A percentile compares a stretch with the other conserved stretches of the same genome.
These are phyloP conservation scores for Cerceris ruficornis DNA, from an alignment of 2,888 invertebrate species.

Conservation along the genomic window DNA sequence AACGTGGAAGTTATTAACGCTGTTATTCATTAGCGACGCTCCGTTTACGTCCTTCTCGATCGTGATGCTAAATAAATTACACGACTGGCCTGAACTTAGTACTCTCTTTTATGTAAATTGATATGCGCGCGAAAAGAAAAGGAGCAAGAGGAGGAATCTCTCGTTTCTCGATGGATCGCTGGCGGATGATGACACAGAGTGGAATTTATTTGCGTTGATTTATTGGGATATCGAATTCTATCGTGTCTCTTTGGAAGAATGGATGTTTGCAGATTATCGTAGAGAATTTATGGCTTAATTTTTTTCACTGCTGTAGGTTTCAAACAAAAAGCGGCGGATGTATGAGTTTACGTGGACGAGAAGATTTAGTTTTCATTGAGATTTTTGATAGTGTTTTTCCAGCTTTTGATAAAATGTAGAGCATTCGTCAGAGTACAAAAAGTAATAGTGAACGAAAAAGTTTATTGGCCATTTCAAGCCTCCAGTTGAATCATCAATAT, in stretches of 20 bases:
- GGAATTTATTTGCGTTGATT: background rate
- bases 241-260: background rate
- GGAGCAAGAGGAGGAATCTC: background rate
- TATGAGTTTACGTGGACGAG: too few species aligned
- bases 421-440: too few species aligned
- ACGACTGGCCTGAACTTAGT: constrained; percentile 1
- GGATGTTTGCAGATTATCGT: background rate
- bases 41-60: background rate
- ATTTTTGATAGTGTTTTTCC: too few species aligned
- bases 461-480: too few species aligned
- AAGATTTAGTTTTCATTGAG: too few species aligned
- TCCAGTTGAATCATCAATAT: too few species aligned
- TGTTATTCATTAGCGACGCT: constrained; percentile 16
- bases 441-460: too few species aligned
- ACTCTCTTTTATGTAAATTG: background rate
- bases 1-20: constrained; percentile 20
- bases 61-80: background rate
- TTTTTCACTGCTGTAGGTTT: too few species aligned
- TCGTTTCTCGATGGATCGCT: background rate
- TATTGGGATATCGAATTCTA: background rate
- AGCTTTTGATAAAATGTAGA: too few species aligned
- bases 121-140: background rate
- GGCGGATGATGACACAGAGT: background rate
- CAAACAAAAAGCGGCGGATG: too few species aligned
- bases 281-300: background rate